A percentile compares a stretch with the other conserved stretches of the same genome.
Conservation (phyloP, 2,888 invertebrate species). For the Brachylomia viminalis region DNA sequence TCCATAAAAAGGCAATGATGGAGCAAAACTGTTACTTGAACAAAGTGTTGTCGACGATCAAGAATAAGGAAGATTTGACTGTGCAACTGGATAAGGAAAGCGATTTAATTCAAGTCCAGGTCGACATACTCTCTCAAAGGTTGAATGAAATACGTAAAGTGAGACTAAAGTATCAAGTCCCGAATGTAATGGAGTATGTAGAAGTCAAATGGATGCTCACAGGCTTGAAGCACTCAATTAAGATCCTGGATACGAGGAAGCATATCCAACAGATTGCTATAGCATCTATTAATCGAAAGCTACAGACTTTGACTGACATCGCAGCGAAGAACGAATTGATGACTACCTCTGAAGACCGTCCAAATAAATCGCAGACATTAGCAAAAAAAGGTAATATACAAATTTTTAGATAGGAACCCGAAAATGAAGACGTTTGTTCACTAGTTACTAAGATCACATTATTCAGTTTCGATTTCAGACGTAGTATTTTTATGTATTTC, state of each 20-base stretch:
- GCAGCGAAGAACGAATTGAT: background rate
- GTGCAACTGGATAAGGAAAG: constrained; percentile 84
- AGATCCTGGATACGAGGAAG: constrained; percentile 79
- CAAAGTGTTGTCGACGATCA: constrained; percentile 82
- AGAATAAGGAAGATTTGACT: constrained; percentile 81
- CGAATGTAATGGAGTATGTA: constrained; percentile 91
- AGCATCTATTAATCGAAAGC: constrained; percentile 77
- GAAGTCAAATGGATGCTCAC: constrained; percentile 87
- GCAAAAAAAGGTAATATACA: background rate
- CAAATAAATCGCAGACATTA: background rate
- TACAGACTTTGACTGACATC: constrained; percentile 65
- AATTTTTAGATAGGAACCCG: background rate
- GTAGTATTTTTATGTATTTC: background rate
- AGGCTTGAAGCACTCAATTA: constrained; percentile 84
- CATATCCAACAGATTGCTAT: constrained; percentile 84
- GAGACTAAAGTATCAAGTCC: constrained; percentile 86
- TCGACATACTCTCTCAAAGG: constrained; percentile 79
- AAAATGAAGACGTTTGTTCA: background rate
- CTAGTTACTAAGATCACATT: background rate
- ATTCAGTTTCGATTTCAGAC: background rate
- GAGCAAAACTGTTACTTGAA: constrained; percentile 86
- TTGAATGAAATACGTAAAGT: constrained; percentile 82
- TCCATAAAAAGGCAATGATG: constrained; percentile 90
- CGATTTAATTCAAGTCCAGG: constrained; percentile 79
- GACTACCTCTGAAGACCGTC: background rate